phyloP scores from a whole-genome alignment of 2,888 invertebrate species.

The Lepidonotus clava region DNA sequence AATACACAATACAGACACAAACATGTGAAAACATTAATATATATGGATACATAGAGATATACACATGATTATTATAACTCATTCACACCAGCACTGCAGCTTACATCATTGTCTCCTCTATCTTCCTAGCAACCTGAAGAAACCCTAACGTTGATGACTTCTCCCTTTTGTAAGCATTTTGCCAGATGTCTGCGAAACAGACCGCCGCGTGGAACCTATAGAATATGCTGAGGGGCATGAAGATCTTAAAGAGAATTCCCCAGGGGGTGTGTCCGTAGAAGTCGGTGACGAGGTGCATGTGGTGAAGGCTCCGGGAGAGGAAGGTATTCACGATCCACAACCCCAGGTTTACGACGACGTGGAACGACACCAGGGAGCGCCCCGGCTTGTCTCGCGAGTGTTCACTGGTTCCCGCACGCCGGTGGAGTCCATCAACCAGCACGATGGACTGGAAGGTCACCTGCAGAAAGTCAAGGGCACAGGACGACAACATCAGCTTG shows the following conservation, averaged over 20 bases:
- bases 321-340: conserved; percentile 83
- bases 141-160: not conserved
- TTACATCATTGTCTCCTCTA: conserved; percentile 9
- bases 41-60: too few relatives aligned
- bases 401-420: conserved; percentile 62
- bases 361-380: conserved; percentile 81
- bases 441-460: conserved; percentile 53
- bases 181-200: conserved; percentile 45
- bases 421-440: conserved; percentile 75
- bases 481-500: not conserved
- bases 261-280: conserved; percentile 85
- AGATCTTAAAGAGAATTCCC: conserved; percentile 84
- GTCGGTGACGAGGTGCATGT: conserved; percentile 83
- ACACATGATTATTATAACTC: too few relatives aligned
- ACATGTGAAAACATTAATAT: too few relatives aligned
- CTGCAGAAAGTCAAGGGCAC: not conserved
- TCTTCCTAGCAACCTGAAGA: not conserved
- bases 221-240: conserved; percentile 83
- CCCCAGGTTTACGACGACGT: conserved; percentile 83
- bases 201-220: conserved; percentile 76
- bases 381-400: conserved; percentile 59
- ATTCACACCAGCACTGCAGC: too few relatives aligned
- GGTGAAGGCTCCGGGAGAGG: conserved; percentile 81
- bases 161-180: conserved; percentile 34
- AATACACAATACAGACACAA: too few relatives aligned